phyloP scores from a whole-genome alignment of 2,888 invertebrate genomes.

The Epinotia ramella region DNA sequence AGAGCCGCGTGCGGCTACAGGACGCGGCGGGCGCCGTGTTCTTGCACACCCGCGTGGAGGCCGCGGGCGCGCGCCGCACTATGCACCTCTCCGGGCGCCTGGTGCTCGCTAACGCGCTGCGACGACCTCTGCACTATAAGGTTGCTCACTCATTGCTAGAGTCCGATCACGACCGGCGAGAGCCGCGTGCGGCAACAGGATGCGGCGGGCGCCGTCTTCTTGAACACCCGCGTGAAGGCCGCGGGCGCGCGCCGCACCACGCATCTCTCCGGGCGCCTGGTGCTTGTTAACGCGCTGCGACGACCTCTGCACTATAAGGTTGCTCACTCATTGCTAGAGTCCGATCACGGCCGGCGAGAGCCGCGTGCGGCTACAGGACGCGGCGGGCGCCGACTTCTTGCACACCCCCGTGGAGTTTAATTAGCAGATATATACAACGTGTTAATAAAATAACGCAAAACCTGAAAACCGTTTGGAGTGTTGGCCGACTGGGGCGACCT shows the following conservation, averaged over 20 bases:
- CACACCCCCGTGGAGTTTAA: too few species aligned
- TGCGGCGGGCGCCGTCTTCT: too few species aligned
- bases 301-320: conserved; percentile 68
- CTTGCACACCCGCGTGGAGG: conserved; percentile 60
- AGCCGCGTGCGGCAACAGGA: too few species aligned
- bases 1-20: conserved; percentile 59
- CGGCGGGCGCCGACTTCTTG: too few species aligned
- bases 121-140: conserved; percentile 65
- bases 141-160: conserved; percentile 50
- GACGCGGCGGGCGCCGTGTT: conserved; percentile 52
- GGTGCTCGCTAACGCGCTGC: conserved; percentile 68
- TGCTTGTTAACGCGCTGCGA: conserved; percentile 70
- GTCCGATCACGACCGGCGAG: too few species aligned
- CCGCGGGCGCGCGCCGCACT: conserved; percentile 55
- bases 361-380: too few species aligned
- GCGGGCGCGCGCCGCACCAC: conserved; percentile 58
- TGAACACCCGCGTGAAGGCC: conserved; percentile 42
- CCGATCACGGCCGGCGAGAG: too few species aligned
- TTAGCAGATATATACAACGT: too few species aligned
- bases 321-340: background rate
- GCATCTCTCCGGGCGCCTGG: conserved; percentile 64
- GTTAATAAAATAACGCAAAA: too few species aligned
- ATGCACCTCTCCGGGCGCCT: conserved; percentile 68
- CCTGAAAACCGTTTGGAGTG: too few species aligned
- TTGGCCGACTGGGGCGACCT: too few species aligned